phyloP scores from a whole-genome alignment of 2,888 invertebrate genomes.

The Epinotia bilunana region DNA sequence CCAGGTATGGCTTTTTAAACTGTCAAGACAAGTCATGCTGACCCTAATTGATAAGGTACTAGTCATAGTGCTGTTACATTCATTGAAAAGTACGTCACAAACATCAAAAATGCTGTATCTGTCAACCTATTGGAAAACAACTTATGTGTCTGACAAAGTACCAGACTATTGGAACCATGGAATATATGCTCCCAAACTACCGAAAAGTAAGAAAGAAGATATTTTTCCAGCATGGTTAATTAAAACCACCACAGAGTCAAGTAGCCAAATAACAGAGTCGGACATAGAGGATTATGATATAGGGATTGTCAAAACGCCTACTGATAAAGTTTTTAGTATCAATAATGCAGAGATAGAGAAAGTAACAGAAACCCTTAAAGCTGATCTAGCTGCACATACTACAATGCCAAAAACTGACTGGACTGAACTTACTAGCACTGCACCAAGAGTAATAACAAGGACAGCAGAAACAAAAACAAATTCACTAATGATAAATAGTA shows the following conservation, averaged over 20 bases:
- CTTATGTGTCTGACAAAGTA: background rate
- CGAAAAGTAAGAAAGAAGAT: background rate
- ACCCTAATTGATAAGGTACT: background rate
- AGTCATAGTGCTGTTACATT: background rate
- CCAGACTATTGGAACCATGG: constrained; percentile 19
- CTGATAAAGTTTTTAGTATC: background rate
- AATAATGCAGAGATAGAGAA: background rate
- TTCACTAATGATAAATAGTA: background rate
- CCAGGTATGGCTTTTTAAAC: background rate
- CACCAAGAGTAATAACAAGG: no score
- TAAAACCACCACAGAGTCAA: background rate
- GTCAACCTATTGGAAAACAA: constrained; percentile 13
- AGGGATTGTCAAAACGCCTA: background rate
- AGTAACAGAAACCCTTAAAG: background rate
- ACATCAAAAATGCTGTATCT: background rate
- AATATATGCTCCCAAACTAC: background rate
- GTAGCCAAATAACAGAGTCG: background rate
- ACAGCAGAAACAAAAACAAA: background rate
- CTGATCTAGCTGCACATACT: background rate
- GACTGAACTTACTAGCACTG: background rate
- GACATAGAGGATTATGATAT: background rate
- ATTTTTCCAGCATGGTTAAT: background rate
- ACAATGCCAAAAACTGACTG: background rate
- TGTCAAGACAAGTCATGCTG: constrained; percentile 1
- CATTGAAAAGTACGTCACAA: background rate